phyloP scores from a whole-genome alignment of 2,888 invertebrate genomes.

The Scaptomyza reducta region DNA sequence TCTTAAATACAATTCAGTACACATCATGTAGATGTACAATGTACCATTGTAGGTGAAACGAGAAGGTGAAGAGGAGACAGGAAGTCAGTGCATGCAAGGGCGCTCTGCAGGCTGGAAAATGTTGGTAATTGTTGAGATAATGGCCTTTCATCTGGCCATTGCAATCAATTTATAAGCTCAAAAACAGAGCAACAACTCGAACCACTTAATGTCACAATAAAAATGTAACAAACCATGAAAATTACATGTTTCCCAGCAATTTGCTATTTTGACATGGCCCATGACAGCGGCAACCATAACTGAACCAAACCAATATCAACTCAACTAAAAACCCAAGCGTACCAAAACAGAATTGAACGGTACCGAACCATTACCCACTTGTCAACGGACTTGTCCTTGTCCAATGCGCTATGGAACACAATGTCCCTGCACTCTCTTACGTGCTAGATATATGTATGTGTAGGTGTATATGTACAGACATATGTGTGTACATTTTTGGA shows the following conservation, averaged over 20 bases:
- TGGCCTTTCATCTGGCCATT: constrained; percentile 64
- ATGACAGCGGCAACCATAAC: constrained; percentile 53
- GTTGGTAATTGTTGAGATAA: constrained; percentile 30
- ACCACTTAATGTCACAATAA: constrained; percentile 81
- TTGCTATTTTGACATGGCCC: constrained; percentile 67
- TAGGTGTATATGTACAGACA: background rate
- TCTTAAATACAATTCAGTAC: background rate
- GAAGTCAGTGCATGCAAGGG: constrained; percentile 6
- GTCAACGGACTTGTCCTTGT: constrained; percentile 60
- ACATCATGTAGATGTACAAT: background rate
- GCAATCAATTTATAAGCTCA: constrained; percentile 71
- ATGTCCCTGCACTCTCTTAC: constrained; percentile 3
- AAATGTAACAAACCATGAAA: constrained; percentile 81
- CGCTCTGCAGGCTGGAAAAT: constrained; percentile 7
- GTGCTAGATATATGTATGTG: background rate
- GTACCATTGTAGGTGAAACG: background rate
- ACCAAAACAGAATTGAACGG: background rate
- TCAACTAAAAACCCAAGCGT: constrained; percentile 5
- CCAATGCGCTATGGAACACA: constrained; percentile 31
- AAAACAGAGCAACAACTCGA: constrained; percentile 51
- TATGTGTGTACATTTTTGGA: background rate
- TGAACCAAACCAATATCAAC: constrained; percentile 3
- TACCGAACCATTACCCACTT: constrained; percentile 34
- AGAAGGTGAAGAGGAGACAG: background rate
- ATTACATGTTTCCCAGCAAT: constrained; percentile 80